phyloP scores from a whole-genome alignment of 2,888 invertebrate species.

The Ormyrus thymus region DNA sequence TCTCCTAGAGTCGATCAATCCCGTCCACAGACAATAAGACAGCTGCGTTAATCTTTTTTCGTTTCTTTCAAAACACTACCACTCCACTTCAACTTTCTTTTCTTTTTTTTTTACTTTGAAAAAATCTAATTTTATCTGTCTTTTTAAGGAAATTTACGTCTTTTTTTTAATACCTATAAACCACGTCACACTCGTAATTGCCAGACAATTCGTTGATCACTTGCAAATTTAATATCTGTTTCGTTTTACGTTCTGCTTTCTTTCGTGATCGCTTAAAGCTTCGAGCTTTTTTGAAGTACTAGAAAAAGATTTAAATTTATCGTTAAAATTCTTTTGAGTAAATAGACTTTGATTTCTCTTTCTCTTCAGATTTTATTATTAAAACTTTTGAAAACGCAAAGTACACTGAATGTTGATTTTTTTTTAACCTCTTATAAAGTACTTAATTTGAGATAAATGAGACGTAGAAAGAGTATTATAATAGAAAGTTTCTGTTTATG shows the following conservation, averaged over 20 bases:
- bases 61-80: constrained; percentile 63
- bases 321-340: constrained; percentile 1
- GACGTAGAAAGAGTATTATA: too few species aligned
- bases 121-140: too few species aligned
- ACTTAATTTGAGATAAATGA: background rate
- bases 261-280: constrained; percentile 52
- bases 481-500: too few species aligned
- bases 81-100: constrained; percentile 60
- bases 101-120: constrained; percentile 25
- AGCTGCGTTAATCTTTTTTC: constrained; percentile 74
- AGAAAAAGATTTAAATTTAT: constrained; percentile 52
- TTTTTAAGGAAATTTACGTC: constrained; percentile 26
- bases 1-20: constrained; percentile 75
- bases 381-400: constrained; percentile 20
- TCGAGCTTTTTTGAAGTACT: constrained; percentile 53
- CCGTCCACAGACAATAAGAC: constrained; percentile 74
- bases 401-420: constrained; percentile 17
- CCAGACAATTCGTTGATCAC: constrained; percentile 49
- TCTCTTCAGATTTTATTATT: constrained; percentile 14
- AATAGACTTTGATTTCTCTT: background rate
- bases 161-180: constrained; percentile 46
- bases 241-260: constrained; percentile 44
- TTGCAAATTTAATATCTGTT: constrained; percentile 50
- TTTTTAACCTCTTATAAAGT: too few species aligned
- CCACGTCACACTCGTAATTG: constrained; percentile 41